A percentile compares a stretch with the other conserved stretches of the same genome.
phyloP scores from a whole-genome alignment of 2,797 vertebrate genomes.

The Myripristis murdjan region DNA sequence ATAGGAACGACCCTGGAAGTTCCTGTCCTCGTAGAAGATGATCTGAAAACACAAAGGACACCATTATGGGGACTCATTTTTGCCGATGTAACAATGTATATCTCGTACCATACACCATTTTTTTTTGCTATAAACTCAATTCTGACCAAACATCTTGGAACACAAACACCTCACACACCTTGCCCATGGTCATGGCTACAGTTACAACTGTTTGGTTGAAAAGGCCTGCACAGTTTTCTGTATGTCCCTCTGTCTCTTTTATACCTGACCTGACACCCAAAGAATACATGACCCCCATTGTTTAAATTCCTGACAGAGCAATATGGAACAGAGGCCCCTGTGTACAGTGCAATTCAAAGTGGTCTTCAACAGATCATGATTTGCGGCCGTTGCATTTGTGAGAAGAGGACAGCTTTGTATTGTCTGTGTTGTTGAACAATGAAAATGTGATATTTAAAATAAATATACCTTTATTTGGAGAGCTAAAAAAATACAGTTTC shows the following conservation, averaged over 20 bases:
- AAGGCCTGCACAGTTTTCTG: slow-evolving; percentile 63
- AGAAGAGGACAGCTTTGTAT: slow-evolving; percentile 65
- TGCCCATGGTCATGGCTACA: slow-evolving; percentile 80
- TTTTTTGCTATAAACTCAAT: background rate
- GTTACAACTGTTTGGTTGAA: slow-evolving; percentile 45
- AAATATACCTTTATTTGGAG: slow-evolving; percentile 30
- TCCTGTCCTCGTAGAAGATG: slow-evolving; percentile 76
- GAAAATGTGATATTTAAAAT: slow-evolving; percentile 50
- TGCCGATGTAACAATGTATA: background rate
- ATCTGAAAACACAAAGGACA: slow-evolving; percentile 57
- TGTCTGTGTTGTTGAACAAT: slow-evolving; percentile 63
- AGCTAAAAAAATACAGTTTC: background rate
- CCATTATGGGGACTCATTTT: background rate
- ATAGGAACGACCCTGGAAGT: slow-evolving; percentile 72
- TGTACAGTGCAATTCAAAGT: slow-evolving; percentile 70
- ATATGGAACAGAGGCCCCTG: slow-evolving; percentile 69
- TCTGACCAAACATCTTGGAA: background rate
- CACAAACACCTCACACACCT: slow-evolving; percentile 59
- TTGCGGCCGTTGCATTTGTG: slow-evolving; percentile 78
- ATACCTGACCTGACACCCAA: slow-evolving; percentile 74
- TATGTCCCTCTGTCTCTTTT: slow-evolving; percentile 69
- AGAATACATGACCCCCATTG: slow-evolving; percentile 74
- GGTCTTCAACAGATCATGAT: slow-evolving; percentile 70
- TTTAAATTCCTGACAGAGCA: slow-evolving; percentile 85
- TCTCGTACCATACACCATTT: background rate